Evolutionary conservation across 2,797 vertebrate genomes (phyloP).

Genomic region (Sebastes jordani): DNA sequence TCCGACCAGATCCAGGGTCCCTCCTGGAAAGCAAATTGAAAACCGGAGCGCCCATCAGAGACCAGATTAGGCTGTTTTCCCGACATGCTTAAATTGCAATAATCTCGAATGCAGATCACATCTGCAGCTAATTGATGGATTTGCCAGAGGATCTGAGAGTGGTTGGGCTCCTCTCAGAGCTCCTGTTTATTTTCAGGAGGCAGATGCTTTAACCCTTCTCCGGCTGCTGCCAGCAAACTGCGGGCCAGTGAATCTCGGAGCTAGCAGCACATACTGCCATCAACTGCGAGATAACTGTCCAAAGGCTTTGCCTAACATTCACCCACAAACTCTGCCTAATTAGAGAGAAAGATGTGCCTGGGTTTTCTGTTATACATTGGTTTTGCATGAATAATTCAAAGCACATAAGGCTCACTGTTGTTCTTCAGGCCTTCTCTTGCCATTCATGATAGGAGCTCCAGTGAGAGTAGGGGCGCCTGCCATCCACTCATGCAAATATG

Average conservation of each 20-base stretch:
- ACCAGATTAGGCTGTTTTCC: constrained; percentile 78
- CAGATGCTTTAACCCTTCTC: constrained; percentile 73
- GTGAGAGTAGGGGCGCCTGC: constrained; percentile 21
- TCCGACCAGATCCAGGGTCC: constrained; percentile 46
- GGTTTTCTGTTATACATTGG: constrained; percentile 50
- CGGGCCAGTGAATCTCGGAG: constrained; percentile 20
- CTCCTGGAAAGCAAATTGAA: constrained; percentile 76
- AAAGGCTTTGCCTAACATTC: constrained; percentile 60
- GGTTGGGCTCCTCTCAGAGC: constrained; percentile 69
- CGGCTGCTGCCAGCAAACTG: constrained; percentile 19
- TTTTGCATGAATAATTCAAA: constrained; percentile 79
- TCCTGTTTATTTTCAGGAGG: constrained; percentile 79
- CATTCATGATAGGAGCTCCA: constrained; percentile 26
- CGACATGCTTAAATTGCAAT: constrained; percentile 79
- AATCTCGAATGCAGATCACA: constrained; percentile 85
- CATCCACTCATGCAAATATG: constrained; percentile 48
- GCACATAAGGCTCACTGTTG: constrained; percentile 50
- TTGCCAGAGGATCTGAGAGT: constrained; percentile 80
- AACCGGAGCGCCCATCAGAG: constrained; percentile 72
- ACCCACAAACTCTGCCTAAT: constrained; percentile 57
- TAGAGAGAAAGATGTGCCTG: constrained; percentile 49
- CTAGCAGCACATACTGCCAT: constrained; percentile 36
- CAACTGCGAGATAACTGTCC: constrained; percentile 62
- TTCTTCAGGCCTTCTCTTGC: constrained; percentile 50
- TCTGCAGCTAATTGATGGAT: constrained; percentile 86